These are phyloP conservation scores for Sinhomidia bicolor DNA, from an alignment of 2,888 invertebrate genomes.

Conservation along the genomic window DNA sequence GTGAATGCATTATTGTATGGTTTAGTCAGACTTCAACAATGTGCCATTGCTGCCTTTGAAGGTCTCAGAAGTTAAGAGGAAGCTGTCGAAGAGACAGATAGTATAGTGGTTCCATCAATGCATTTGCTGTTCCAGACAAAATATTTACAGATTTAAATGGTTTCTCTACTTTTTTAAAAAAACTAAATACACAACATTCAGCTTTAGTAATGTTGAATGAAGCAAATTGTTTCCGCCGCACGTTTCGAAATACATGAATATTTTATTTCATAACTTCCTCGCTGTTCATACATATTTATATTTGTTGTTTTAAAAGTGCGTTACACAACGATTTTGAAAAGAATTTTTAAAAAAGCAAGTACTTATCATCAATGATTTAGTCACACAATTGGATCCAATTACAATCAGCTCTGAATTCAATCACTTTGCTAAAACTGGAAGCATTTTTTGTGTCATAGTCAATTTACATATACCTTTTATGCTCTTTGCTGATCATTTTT, in stretches of 20 bases:
- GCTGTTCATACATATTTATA: conserved; percentile 5
- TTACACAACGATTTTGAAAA: not conserved
- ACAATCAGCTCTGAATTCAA: not conserved
- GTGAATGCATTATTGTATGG: not conserved
- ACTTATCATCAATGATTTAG: not conserved
- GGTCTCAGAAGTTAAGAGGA: conserved; percentile 68
- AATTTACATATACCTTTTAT: not conserved
- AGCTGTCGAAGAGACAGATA: conserved; percentile 62
- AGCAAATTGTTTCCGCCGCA: not conserved
- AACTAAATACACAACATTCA: too few species aligned
- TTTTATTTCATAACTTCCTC: not conserved
- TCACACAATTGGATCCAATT: not conserved
- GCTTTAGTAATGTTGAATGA: not conserved
- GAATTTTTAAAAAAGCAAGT: not conserved
- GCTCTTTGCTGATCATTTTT: not conserved
- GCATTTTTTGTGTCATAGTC: not conserved
- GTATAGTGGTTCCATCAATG: conserved; percentile 31
- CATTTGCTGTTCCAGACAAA: not conserved
- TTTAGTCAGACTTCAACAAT: conserved; percentile 41
- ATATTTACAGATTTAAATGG: not conserved
- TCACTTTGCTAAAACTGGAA: not conserved
- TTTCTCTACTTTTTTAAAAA: not conserved
- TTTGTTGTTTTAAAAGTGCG: conserved; percentile 3
- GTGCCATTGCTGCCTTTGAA: conserved; percentile 40
- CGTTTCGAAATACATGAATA: not conserved